Evolutionary conservation across 2,888 invertebrate species (phyloP), one percentile per base, ranked within the genome.

Genomic region (Antitype chi): DNA sequence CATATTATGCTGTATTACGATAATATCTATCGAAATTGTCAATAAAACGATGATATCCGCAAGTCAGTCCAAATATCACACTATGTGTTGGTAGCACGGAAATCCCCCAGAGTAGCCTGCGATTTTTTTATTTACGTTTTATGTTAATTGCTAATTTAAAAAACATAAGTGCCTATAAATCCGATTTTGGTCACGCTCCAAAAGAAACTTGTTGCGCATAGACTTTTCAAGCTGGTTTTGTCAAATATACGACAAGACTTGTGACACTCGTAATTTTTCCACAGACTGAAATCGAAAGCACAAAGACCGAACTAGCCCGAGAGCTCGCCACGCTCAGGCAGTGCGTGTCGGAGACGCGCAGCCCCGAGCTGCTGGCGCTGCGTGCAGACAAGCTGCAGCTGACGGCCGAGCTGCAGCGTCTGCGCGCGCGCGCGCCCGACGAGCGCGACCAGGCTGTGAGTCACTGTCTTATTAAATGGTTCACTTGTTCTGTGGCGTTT

Each of bases 201-300:
- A 49, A 25, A 17, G 17, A 28, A 59, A 8, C 28, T 28, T 28
- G 17, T 59, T 17, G 20, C 9, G 9, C 9, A 43, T 43, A 43
- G 8, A 43, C 8, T 43, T 59, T 28, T 28, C 1, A 28, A 28
- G 17, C 28, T 28, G 17, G 17, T 1, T 59, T 25, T 59, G 59
- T 59, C 9, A 60, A 59, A 59, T 28, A 9, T 60, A 9, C 9
- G 4, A 60, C 28, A 32, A 9, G 28, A 28, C 7, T 25, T 17
- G 20, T 79, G 17, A 80, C 47, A 13, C 13, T 23, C 0, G 8
- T 23, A 8, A 43, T 25, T 68, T 23, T 28, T 62, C 20, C 11
- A 69, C 87, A 97, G 97, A 95, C 93, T 49, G 97, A 97, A 87
- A 92, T 97, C 53, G 96, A 97, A 81, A 91, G 92, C 59, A 97